Evolutionary conservation across 1,140 invertebrate species (phyloP).

Genomic region (Ectropis grisescens): DNA sequence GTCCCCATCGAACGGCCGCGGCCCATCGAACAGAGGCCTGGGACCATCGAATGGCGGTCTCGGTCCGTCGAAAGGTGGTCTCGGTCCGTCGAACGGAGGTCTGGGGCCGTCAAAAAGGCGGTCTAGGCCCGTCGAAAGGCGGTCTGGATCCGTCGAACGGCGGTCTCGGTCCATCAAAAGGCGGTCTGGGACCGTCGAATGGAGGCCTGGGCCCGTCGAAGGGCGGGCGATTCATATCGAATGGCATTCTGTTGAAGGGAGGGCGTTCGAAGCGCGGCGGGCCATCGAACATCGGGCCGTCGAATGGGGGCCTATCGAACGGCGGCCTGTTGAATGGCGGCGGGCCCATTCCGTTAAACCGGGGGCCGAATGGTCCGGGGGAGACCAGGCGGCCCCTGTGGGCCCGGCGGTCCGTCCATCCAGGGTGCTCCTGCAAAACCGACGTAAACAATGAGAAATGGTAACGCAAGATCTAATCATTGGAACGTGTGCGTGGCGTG

Average conservation of each 20-base stretch:
- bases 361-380: slow-evolving; percentile 39
- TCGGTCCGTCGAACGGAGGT: slow-evolving; percentile 26
- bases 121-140: slow-evolving; percentile 23
- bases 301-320: slow-evolving; percentile 43
- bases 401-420: slow-evolving; percentile 48
- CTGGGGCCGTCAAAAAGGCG: no score
- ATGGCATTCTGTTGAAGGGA: slow-evolving; percentile 23
- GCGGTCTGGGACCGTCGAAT: slow-evolving; percentile 39
- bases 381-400: slow-evolving; percentile 40
- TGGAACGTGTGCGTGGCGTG: no score
- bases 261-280: slow-evolving; percentile 41
- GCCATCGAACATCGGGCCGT: slow-evolving; percentile 33
- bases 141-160: slow-evolving; percentile 35
- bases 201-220: slow-evolving; percentile 27
- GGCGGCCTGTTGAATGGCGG: slow-evolving; percentile 42
- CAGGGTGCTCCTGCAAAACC: slow-evolving; percentile 46
- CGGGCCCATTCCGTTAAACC: slow-evolving; percentile 36
- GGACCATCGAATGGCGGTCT: slow-evolving; percentile 37
- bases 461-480: no score
- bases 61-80: slow-evolving; percentile 39
- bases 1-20: slow-evolving; percentile 18
- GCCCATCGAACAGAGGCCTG: slow-evolving; percentile 23
- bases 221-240: slow-evolving; percentile 31
- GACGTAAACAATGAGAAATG: no score
- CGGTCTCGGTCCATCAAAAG: slow-evolving; percentile 40